Conservation (phyloP, 2,888 invertebrate genomes). For the Gryllus longicercus region DNA sequence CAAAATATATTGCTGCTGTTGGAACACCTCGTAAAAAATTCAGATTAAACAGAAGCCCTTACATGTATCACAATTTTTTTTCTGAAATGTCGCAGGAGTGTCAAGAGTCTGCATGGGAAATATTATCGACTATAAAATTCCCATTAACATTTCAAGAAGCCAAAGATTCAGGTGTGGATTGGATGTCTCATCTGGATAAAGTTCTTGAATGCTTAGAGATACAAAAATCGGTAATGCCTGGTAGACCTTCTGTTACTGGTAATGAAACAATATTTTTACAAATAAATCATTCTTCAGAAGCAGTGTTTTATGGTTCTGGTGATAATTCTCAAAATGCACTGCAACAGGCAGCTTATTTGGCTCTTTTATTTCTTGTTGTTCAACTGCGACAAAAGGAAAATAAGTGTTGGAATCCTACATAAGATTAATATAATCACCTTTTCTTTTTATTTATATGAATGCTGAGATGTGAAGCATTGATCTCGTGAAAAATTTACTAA, state of each 20-base stretch:
- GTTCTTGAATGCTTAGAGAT: too few species aligned
- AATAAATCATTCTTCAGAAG: not conserved
- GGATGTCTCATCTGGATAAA: not conserved
- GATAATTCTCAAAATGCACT: not conserved
- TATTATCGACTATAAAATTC: not conserved
- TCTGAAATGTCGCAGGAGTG: not conserved
- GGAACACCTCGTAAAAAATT: not conserved
- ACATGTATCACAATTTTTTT: not conserved
- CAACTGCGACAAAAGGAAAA: not conserved
- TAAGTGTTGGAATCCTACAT: too few species aligned
- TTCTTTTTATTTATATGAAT: too few species aligned
- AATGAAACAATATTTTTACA: not conserved
- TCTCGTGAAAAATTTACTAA: too few species aligned
- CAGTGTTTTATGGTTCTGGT: not conserved
- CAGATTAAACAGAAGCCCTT: not conserved
- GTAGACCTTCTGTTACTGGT: too few species aligned
- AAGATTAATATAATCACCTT: too few species aligned
- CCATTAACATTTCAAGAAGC: not conserved
- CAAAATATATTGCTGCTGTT: not conserved
- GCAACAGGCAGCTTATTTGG: not conserved
- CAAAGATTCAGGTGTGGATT: not conserved
- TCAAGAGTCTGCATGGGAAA: not conserved
- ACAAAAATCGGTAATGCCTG: too few species aligned
- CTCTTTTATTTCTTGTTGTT: not conserved
- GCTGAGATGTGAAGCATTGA: too few species aligned